Evolutionary conservation across 2,797 vertebrate genomes (phyloP).

Genomic region (Ptychobarbus kaznakovi): DNA sequence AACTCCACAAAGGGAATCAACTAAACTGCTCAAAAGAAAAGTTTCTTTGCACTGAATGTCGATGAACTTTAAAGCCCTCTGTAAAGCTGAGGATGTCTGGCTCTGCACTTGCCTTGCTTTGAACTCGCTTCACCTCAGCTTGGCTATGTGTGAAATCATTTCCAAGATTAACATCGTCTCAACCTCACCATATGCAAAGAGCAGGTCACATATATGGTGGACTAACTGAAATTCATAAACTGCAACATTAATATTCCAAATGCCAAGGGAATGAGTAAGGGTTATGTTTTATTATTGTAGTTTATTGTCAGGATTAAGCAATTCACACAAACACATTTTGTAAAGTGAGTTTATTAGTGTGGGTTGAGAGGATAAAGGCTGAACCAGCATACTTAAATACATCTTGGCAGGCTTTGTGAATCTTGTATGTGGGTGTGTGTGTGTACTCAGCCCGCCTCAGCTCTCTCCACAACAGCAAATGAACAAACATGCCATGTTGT

Average conservation of each 20-base stretch:
- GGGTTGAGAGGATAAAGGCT: conserved; percentile 39
- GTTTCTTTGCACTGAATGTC: conserved; percentile 53
- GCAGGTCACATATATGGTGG: conserved; percentile 16
- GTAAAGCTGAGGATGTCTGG: conserved; percentile 25
- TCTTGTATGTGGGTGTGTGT: conserved; percentile 5
- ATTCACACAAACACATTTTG: conserved; percentile 36
- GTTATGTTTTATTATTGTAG: conserved; percentile 22
- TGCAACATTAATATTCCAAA: neutral
- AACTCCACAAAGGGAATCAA: conserved; percentile 53
- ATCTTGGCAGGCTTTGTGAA: conserved; percentile 18
- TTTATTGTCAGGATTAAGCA: conserved; percentile 49
- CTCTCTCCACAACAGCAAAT: conserved; percentile 34
- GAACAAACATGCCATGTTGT: conserved; percentile 34
- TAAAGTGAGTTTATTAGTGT: conserved; percentile 54
- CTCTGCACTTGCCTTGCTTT: conserved; percentile 46
- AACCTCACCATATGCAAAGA: neutral
- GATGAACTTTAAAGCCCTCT: conserved; percentile 58
- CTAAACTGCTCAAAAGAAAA: conserved; percentile 45
- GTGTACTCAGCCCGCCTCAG: neutral
- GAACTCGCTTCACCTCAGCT: conserved; percentile 24
- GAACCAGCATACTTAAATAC: conserved; percentile 44
- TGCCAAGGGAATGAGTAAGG: conserved; percentile 8
- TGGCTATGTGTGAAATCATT: conserved; percentile 13
- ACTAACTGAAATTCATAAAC: conserved; percentile 36
- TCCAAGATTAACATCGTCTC: conserved; percentile 10